Conservation (phyloP, 1,140 invertebrate species). For the Drosophila biarmipes region DNA sequence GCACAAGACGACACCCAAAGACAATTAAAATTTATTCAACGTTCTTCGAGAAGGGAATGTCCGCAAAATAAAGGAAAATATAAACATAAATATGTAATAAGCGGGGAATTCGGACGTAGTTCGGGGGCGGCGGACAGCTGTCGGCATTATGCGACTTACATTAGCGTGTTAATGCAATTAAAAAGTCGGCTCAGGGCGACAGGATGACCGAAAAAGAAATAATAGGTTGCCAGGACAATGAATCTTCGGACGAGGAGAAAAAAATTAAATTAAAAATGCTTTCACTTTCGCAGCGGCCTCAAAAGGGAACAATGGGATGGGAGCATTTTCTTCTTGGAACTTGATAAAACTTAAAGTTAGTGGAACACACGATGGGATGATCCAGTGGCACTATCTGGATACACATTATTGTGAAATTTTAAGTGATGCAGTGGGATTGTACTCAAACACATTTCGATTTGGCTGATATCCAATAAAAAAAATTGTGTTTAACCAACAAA, state of each 20-base stretch:
- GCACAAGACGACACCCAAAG: conserved; percentile 64
- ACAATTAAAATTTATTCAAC: conserved; percentile 82
- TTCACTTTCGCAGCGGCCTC: conserved; percentile 34
- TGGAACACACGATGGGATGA: background rate
- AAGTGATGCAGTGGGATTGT: too few relatives aligned
- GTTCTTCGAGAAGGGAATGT: conserved; percentile 46
- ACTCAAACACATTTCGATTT: too few relatives aligned
- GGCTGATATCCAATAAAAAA: too few relatives aligned
- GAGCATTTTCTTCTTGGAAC: too few relatives aligned
- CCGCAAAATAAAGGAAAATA: conserved; percentile 51
- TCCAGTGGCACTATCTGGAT: too few relatives aligned
- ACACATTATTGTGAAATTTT: too few relatives aligned
- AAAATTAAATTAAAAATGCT: conserved; percentile 77
- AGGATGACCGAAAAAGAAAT: conserved; percentile 17
- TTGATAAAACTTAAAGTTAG: conserved; percentile 10
- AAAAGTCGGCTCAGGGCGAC: conserved; percentile 70
- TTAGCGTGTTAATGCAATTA: conserved; percentile 82
- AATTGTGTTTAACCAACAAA: too few relatives aligned
- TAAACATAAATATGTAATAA: conserved; percentile 79
- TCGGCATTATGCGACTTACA: conserved; percentile 74
- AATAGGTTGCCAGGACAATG: conserved; percentile 54
- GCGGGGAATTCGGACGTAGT: conserved; percentile 38
- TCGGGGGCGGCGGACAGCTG: conserved; percentile 16
- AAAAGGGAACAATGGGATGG: background rate
- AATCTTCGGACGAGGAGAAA: conserved; percentile 53